Conservation (phyloP, 2,888 invertebrate species). For the Beris morrisii region DNA sequence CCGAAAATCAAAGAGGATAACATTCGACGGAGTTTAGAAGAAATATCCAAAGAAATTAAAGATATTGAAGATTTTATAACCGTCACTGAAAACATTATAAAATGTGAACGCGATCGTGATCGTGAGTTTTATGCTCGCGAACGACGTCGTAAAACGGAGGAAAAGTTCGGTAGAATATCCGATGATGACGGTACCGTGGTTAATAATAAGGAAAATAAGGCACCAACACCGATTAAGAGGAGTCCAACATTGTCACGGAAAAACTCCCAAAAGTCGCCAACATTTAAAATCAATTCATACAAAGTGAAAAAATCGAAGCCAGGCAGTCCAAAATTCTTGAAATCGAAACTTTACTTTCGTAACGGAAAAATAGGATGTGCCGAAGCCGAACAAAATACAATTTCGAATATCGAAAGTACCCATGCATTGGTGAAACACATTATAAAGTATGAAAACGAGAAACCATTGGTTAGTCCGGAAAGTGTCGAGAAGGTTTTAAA, state of each 20-base stretch:
- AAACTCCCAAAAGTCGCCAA: conserved; percentile 43
- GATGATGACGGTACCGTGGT: conserved; percentile 37
- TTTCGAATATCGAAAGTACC: conserved; percentile 54
- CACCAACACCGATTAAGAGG: conserved; percentile 22
- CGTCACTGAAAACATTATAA: conserved; percentile 52
- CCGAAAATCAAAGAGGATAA: conserved; percentile 47
- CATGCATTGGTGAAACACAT: conserved; percentile 56
- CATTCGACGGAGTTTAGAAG: conserved; percentile 54
- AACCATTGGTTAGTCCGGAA: conserved; percentile 54
- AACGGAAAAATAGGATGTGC: conserved; percentile 56
- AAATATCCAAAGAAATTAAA: conserved; percentile 55
- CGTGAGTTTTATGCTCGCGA: conserved; percentile 42
- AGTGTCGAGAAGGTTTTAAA: conserved; percentile 51
- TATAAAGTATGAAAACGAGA: conserved; percentile 52
- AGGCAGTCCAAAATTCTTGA: conserved; percentile 50
- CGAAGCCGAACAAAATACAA: conserved; percentile 50
- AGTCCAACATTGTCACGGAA: conserved; percentile 38
- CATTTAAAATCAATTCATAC: conserved; percentile 54
- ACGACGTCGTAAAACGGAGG: conserved; percentile 41
- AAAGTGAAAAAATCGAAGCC: conserved; percentile 44
- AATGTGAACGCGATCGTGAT: conserved; percentile 51
- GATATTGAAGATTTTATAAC: conserved; percentile 56
- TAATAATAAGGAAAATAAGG: conserved; percentile 36
- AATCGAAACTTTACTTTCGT: conserved; percentile 53
- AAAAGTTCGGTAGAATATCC: conserved; percentile 35